phyloP scores from a whole-genome alignment of 1,140 invertebrate genomes.

The Olivierus martensii region DNA sequence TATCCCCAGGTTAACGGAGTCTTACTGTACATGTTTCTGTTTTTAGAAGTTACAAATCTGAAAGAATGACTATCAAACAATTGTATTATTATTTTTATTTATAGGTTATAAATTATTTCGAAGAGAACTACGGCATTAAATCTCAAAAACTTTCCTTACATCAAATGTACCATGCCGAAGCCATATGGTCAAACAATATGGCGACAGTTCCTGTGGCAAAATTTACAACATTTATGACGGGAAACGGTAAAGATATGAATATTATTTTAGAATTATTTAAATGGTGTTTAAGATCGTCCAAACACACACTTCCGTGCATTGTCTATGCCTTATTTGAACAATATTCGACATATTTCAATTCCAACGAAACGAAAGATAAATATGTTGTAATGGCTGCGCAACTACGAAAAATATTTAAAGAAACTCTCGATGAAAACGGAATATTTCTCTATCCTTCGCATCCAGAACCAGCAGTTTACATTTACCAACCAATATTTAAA shows the following conservation, averaged over 20 bases:
- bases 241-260: neutral
- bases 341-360: neutral
- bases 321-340: neutral
- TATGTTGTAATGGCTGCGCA: constrained; percentile 23
- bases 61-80: too few relatives aligned
- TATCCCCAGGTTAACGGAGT: too few relatives aligned
- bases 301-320: constrained; percentile 4
- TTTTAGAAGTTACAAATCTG: too few relatives aligned
- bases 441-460: constrained; percentile 73
- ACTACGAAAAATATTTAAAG: constrained; percentile 25
- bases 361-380: neutral
- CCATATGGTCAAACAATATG: constrained; percentile 1
- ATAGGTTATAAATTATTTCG: constrained; percentile 8
- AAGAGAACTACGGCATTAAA: constrained; percentile 5
- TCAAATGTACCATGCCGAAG: neutral
- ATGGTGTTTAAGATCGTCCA: constrained; percentile 6
- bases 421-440: constrained; percentile 47
- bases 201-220: neutral
- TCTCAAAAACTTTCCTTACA: constrained; percentile 3
- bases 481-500: constrained; percentile 60
- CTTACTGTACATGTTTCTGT: too few relatives aligned
- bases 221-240: constrained; percentile 1
- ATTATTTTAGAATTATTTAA: constrained; percentile 2
- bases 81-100: neutral
- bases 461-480: constrained; percentile 66